These are phyloP conservation scores for Caradrina clavipalpis DNA, from an alignment of 2,888 invertebrate species.

Conservation along the genomic window DNA sequence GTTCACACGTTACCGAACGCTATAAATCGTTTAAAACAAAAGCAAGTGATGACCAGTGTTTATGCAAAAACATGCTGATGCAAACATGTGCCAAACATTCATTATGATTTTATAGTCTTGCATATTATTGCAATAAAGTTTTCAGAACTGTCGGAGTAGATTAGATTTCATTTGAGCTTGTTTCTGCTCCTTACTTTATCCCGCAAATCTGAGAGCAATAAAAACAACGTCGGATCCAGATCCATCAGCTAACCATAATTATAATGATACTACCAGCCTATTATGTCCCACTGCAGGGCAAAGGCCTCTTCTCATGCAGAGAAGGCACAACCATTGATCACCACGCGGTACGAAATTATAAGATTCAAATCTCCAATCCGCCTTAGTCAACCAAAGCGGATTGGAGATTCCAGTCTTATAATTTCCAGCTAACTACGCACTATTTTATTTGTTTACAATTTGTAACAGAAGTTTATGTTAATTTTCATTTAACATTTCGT, in stretches of 20 bases:
- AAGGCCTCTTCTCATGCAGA: too few relatives aligned
- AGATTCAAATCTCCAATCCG: too few relatives aligned
- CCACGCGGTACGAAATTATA: too few relatives aligned
- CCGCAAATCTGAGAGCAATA: not conserved
- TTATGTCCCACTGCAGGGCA: too few relatives aligned
- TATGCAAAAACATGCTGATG: constrained; percentile 52
- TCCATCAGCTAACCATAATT: not conserved
- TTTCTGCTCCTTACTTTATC: not conserved
- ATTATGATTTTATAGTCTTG: constrained; percentile 32
- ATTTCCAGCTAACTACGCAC: not conserved
- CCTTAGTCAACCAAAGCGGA: too few relatives aligned
- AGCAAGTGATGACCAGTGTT: constrained; percentile 54
- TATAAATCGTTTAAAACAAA: constrained; percentile 61
- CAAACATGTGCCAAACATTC: constrained; percentile 65
- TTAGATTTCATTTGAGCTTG: not conserved
- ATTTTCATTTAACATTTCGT: constrained; percentile 21
- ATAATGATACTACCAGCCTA: too few relatives aligned
- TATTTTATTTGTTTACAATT: constrained; percentile 15
- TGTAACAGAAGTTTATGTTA: constrained; percentile 2
- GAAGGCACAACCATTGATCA: too few relatives aligned
- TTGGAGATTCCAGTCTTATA: too few relatives aligned
- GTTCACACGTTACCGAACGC: constrained; percentile 54
- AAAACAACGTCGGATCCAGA: not conserved
- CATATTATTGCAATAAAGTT: constrained; percentile 16
- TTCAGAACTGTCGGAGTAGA: constrained; percentile 2